Evolutionary conservation across 1,140 invertebrate genomes (phyloP), one percentile per base, ranked within the genome.

Genomic region (Trichonephila clavata): DNA sequence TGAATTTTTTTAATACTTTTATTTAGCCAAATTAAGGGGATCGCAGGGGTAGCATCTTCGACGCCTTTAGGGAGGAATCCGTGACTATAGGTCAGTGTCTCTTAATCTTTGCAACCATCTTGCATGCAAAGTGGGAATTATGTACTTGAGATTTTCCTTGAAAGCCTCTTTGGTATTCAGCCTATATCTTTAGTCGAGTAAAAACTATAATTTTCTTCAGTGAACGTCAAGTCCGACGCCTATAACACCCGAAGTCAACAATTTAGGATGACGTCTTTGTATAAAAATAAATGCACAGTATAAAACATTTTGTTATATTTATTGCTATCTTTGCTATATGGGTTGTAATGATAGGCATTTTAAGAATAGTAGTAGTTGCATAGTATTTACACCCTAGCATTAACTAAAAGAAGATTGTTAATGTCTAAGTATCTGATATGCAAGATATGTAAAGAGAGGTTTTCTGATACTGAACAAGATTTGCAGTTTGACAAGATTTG

Each of bases 131-230:
- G 59, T 87, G 61, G 59, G 27, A 87, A 87, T 87, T 87, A 87
- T 63, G 60, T 39, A 63, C 27, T 87, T 87, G 20, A 84, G 57
- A 84, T 57, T 59, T 32, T 84, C 57, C 21, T 87, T 18, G 59
- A 8, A 59, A 3, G 18, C 10, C 59, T 61, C 27, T 87, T 87
- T 63, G 24, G 57, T 84, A 84, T 84, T n/a, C 81, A 57, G 14
- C 43, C 18, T 84, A 57, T 24, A 57, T 16, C 60, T 43, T 57
- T 2, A 61, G 16, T 87, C 16, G 61, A 63, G 57, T 87, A 60
- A 87, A 63, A 87, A 87, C 84, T 87, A 87, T 87, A 87, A 87
- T 87, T 87, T 87, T 87, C 84, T 0, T 87, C 14, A 27, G 8
- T n/a, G 81, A 83, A 77, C 27, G 71, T 77, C 71, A 77, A 20